phyloP scores from a whole-genome alignment of 2,113 vertebrate species.

The Ceyx cyanopectus region DNA sequence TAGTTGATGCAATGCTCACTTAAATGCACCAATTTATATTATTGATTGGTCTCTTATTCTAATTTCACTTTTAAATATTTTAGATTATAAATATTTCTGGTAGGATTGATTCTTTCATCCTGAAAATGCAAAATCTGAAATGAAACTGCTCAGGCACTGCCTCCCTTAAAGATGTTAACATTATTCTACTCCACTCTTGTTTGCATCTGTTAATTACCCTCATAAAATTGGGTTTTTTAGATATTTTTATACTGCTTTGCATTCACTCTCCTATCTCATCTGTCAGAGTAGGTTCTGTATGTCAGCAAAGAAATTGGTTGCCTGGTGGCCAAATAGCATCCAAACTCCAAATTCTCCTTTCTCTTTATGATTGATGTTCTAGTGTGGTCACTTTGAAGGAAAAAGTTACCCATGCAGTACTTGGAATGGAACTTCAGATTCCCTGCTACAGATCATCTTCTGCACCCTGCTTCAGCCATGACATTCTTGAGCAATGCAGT shows the following conservation, averaged over 20 bases:
- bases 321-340: not conserved
- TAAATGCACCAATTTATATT: conserved; percentile 29
- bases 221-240: not conserved
- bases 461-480: not conserved
- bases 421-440: not conserved
- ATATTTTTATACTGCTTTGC: not conserved
- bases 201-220: conserved; percentile 11
- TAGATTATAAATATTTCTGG: not conserved
- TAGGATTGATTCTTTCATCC: not conserved
- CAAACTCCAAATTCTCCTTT: not conserved
- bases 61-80: conserved; percentile 30
- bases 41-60: conserved; percentile 11
- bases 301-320: not conserved
- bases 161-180: not conserved
- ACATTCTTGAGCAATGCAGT: not conserved
- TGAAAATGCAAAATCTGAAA: conserved; percentile 4
- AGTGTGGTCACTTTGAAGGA: not conserved
- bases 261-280: not conserved
- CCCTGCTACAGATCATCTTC: not conserved
- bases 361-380: not conserved
- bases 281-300: not conserved
- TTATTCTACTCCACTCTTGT: not conserved
- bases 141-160: not conserved
- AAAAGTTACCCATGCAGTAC: not conserved
- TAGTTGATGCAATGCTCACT: conserved; percentile 38